These are phyloP conservation scores for Neoitamus cyanurus DNA, from an alignment of 2,888 invertebrate genomes.

Conservation along the genomic window DNA sequence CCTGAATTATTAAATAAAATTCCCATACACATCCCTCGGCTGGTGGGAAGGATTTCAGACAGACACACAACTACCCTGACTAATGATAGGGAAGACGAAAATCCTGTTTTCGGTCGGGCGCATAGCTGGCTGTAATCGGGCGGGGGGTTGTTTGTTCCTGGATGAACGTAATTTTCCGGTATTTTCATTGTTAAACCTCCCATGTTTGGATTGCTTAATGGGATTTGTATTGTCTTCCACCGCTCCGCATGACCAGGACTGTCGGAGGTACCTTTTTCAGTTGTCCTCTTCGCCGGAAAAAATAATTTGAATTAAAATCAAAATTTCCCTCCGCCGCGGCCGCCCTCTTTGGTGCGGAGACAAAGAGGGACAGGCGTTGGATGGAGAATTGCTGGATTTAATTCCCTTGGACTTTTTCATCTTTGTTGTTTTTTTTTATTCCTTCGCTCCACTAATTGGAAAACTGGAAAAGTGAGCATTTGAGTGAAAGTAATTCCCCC, in stretches of 20 bases:
- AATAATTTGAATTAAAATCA: constrained; percentile 42
- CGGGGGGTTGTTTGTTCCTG: constrained; percentile 33
- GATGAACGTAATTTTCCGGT: constrained; percentile 50
- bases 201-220: constrained; percentile 50
- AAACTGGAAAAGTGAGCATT: constrained; percentile 17
- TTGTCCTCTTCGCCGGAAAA: neutral
- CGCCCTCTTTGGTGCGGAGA: neutral
- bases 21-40: neutral
- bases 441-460: constrained; percentile 2
- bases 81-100: constrained; percentile 32
- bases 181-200: constrained; percentile 50
- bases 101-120: neutral
- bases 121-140: neutral
- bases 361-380: neutral
- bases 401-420: neutral
- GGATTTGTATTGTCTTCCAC: constrained; percentile 49
- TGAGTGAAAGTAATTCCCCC: constrained; percentile 12
- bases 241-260: constrained; percentile 8
- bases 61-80: constrained; percentile 4
- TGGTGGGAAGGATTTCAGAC: neutral
- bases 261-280: constrained; percentile 12
- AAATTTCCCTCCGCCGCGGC: neutral
- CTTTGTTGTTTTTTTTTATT: neutral
- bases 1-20: constrained; percentile 50
- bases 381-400: neutral